Conservation (phyloP, 2,797 vertebrate genomes). For the Pipistrellus nathusii region DNA sequence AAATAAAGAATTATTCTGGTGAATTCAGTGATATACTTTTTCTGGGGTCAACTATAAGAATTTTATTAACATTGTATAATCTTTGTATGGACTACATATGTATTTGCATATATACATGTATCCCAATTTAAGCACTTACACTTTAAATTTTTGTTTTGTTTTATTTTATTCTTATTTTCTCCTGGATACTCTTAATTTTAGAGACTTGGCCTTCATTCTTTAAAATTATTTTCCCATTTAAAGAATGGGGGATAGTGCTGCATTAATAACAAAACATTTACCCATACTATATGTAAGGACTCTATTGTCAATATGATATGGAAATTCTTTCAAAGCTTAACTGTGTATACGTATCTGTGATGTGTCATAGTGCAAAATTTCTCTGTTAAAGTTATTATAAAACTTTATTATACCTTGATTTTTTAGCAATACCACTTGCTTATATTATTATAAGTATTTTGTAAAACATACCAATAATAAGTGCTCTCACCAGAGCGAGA, state of each 20-base stretch:
- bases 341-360: background rate
- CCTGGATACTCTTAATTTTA: background rate
- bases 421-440: background rate
- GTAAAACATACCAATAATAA: background rate
- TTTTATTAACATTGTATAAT: conserved; percentile 1
- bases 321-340: background rate
- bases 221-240: background rate
- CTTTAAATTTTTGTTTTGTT: background rate
- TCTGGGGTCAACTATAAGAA: background rate
- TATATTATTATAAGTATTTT: background rate
- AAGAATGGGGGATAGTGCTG: background rate
- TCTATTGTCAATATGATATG: background rate
- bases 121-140: background rate
- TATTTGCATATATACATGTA: background rate
- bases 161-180: background rate
- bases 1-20: background rate
- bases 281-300: background rate
- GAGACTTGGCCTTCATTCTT: conserved; percentile 4
- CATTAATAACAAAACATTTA: conserved; percentile 33
- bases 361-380: background rate
- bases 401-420: background rate
- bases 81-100: background rate
- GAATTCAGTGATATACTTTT: background rate
- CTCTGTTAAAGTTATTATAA: background rate
- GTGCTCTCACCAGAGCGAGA: background rate